These are phyloP conservation scores for Zelleria hepariella DNA, from an alignment of 2,888 invertebrate species.

Conservation along the genomic window DNA sequence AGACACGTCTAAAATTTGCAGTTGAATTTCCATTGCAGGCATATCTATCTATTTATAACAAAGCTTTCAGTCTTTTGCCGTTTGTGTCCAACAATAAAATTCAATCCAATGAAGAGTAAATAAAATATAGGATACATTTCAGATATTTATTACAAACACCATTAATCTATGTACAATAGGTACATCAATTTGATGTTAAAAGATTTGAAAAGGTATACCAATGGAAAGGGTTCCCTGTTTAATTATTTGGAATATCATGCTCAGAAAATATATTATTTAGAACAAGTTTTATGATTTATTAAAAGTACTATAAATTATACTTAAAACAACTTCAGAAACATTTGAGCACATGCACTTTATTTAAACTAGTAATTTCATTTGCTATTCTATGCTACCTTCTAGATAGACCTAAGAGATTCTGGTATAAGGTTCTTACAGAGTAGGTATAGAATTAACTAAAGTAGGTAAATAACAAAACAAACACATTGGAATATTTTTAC, in stretches of 20 bases:
- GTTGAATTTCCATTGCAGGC: too few relatives aligned
- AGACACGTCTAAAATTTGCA: too few relatives aligned
- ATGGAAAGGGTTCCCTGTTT: background rate
- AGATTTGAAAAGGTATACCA: background rate
- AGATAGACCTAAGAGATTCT: background rate
- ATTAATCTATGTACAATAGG: background rate
- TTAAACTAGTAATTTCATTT: background rate
- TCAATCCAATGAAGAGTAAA: too few relatives aligned
- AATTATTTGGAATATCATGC: background rate
- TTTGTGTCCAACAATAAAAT: too few relatives aligned
- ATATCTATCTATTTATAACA: too few relatives aligned
- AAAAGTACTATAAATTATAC: background rate
- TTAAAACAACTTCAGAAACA: background rate
- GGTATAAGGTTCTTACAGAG: background rate
- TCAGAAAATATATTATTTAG: background rate
- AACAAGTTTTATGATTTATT: background rate
- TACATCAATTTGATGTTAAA: background rate
- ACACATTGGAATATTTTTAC: constrained; percentile 1
- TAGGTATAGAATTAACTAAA: background rate
- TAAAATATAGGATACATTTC: background rate
- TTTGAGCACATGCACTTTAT: background rate
- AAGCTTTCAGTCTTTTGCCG: too few relatives aligned
- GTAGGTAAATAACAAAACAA: too few relatives aligned
- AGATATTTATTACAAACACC: background rate
- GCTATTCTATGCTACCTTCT: background rate